Base-by-base conservation (phyloP, 2,888 invertebrate genomes). In the Caenorhabditis sulstoni region DNA sequence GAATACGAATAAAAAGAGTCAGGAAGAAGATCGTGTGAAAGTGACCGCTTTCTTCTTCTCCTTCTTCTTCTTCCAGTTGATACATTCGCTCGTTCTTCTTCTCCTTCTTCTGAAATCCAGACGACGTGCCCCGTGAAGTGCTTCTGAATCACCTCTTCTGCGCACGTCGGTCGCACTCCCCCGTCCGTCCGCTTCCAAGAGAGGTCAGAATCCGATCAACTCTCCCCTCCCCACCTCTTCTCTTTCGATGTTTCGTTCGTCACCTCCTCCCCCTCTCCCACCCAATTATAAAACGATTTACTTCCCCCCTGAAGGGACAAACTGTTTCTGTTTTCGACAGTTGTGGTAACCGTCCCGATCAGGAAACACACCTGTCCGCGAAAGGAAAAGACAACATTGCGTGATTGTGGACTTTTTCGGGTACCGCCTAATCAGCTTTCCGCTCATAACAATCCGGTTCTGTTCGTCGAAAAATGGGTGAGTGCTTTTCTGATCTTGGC, bases 371-470 rank as follows among this genome's bases (percentile, higher is more conserved):
- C 53, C 20, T 35, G 52, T 16, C 41, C 23, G 44, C 29, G 57
- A 58, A 67, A 37, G 18, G 58, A 37, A 57, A 47, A 14, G 39
- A 62, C 57, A 57, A 47, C 62, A 52, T 47, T 49, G 18, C 39
- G 55, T 62, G 61, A 70, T 71, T 64, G 73, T 58, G 64, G 64
- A 58, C 73, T 57, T 65, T 71, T 35, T 16, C 71, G 53, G 23
- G 16, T 29, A 29, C 73, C 73, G 73, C 57, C 73, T 73, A 73
- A 73, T 73, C 73, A 64, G 64, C 73, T 64, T 73, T 71, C 57
- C 71, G 47, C 49, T 71, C 55, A 57, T 49, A 47, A 12, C 22
- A 16, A 22, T 29, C 45, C 18, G 53, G 39, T 52, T 53, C 62
- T 64, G 53, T 23, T 70, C 35, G 39, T 41, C 61, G 44, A 37